These are phyloP conservation scores for Theristus sp. DNA, from an alignment of 2,888 invertebrate species.

Conservation along the genomic window DNA sequence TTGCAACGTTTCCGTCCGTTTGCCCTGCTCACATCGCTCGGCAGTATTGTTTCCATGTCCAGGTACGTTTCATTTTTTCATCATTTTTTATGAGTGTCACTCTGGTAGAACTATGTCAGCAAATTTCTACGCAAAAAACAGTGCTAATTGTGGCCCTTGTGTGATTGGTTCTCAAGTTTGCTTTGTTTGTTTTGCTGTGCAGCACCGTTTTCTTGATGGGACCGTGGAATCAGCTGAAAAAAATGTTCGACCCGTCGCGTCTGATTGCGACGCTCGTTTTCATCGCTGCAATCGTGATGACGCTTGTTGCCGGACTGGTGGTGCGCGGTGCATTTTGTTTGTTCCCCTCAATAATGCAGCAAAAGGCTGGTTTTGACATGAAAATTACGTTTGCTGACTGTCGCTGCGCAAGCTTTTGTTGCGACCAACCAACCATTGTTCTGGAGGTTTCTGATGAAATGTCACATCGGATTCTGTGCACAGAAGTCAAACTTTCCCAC, in stretches of 20 bases:
- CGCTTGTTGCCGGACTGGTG: slow-evolving; percentile 13
- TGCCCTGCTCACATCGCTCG: slow-evolving; percentile 61
- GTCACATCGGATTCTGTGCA: too few relatives aligned
- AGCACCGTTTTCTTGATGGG: slow-evolving; percentile 80
- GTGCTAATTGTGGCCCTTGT: too few relatives aligned
- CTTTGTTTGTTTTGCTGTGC: too few relatives aligned
- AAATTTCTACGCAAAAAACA: too few relatives aligned
- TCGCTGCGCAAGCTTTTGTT: too few relatives aligned
- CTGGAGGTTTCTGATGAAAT: too few relatives aligned
- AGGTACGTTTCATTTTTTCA: slow-evolving; percentile 38
- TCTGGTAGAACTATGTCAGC: too few relatives aligned
- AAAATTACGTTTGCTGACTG: too few relatives aligned
- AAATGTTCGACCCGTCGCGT: slow-evolving; percentile 69
- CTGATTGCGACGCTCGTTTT: slow-evolving; percentile 59
- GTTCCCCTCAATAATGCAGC: neutral
- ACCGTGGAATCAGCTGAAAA: slow-evolving; percentile 64
- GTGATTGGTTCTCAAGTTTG: slow-evolving; percentile 10
- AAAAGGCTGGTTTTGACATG: too few relatives aligned
- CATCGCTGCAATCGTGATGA: slow-evolving; percentile 39
- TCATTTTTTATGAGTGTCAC: slow-evolving; percentile 6
- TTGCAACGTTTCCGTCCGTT: slow-evolving; percentile 36
- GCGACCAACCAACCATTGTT: too few relatives aligned
- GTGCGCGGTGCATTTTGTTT: neutral
- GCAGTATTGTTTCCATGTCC: slow-evolving; percentile 51
- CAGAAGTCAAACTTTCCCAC: neutral